A percentile compares a stretch with the other conserved stretches of the same genome.
Conservation (phyloP, 2,888 invertebrate species). For the Pachycephus smyrnensis region DNA sequence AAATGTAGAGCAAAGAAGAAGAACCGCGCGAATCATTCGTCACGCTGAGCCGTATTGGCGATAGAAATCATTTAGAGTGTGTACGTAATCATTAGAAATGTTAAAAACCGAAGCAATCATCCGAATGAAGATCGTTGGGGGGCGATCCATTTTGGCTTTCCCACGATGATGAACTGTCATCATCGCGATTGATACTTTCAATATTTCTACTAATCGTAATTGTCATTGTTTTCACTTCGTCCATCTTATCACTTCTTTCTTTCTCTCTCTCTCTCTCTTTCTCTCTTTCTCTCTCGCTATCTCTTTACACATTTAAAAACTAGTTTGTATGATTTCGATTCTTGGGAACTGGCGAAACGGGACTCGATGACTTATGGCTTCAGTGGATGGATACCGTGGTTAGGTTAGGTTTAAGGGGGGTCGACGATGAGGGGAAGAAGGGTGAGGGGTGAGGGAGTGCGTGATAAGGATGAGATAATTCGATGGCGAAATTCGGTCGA, state of each 20-base stretch:
- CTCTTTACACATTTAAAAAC: conserved; percentile 27
- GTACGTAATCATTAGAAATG: neutral
- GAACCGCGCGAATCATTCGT: neutral
- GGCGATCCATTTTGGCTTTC: conserved; percentile 14
- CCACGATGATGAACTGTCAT: conserved; percentile 19
- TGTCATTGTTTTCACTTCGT: conserved; percentile 18
- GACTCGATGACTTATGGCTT: neutral
- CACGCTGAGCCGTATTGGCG: neutral
- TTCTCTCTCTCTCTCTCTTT: too few species aligned
- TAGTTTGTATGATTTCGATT: conserved; percentile 29
- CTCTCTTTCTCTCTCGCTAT: neutral
- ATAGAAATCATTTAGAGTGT: neutral
- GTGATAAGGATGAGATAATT: neutral
- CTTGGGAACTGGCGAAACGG: conserved; percentile 10
- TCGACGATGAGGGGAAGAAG: neutral
- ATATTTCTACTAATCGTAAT: conserved; percentile 28
- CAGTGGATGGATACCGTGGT: neutral
- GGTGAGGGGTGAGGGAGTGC: neutral
- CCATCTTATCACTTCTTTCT: neutral
- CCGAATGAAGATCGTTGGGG: neutral
- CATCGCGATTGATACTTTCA: conserved; percentile 30
- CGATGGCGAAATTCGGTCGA: neutral
- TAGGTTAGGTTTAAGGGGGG: neutral
- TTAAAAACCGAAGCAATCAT: neutral
- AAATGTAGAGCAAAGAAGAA: conserved; percentile 32